Evolutionary conservation across 2,888 invertebrate species (phyloP).

Genomic region (Drosophila algonquin): DNA sequence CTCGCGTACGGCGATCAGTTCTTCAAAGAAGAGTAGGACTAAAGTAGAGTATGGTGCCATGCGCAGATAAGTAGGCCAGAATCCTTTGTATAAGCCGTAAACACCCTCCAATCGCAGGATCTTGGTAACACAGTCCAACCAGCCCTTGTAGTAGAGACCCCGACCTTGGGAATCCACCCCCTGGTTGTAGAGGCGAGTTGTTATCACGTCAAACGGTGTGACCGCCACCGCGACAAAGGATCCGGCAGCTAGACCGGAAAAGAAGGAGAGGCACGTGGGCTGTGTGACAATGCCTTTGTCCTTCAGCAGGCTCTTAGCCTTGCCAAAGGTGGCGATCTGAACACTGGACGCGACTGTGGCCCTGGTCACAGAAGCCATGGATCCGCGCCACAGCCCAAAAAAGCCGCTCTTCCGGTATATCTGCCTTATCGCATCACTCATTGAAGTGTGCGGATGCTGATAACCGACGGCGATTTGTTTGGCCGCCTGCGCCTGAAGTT

Average conservation of each 20-base stretch:
- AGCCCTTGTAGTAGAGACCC: slow-evolving; percentile 89
- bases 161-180: slow-evolving; percentile 87
- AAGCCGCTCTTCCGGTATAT: slow-evolving; percentile 86
- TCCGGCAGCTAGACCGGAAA: slow-evolving; percentile 91
- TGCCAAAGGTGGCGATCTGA: slow-evolving; percentile 92
- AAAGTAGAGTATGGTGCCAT: slow-evolving; percentile 95
- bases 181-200: slow-evolving; percentile 95
- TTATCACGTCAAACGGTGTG: slow-evolving; percentile 95
- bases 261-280: slow-evolving; percentile 88
- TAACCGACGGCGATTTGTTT: slow-evolving; percentile 93
- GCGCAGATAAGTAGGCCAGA: slow-evolving; percentile 93
- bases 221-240: slow-evolving; percentile 90
- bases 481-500: slow-evolving; percentile 84
- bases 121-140: slow-evolving; percentile 91
- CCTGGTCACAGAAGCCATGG: slow-evolving; percentile 89
- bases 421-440: slow-evolving; percentile 87
- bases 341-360: slow-evolving; percentile 92
- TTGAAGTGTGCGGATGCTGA: slow-evolving; percentile 91
- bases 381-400: slow-evolving; percentile 92
- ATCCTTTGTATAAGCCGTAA: slow-evolving; percentile 94
- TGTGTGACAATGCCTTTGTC: slow-evolving; percentile 76
- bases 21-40: slow-evolving; percentile 94
- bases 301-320: slow-evolving; percentile 87
- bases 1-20: slow-evolving; percentile 83
- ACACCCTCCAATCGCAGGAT: slow-evolving; percentile 90